Conservation (phyloP, 1,140 invertebrate species). For the Zaprionus camerounensis region DNA sequence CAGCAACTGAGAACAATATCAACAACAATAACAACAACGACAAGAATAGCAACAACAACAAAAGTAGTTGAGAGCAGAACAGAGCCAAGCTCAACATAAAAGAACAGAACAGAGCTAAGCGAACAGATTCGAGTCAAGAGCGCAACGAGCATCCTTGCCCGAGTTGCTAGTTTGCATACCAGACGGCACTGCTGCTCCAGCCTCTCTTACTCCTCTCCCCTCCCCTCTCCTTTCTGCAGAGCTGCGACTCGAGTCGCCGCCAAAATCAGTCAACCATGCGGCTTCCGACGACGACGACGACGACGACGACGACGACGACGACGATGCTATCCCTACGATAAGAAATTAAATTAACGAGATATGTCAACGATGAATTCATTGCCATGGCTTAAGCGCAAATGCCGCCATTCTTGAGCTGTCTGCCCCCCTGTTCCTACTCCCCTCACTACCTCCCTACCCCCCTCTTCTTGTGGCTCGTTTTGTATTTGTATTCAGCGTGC, state of each 20-base stretch:
- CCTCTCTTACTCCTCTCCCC: neutral
- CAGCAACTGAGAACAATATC: slow-evolving; percentile 6
- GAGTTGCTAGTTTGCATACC: slow-evolving; percentile 81
- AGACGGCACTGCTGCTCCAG: slow-evolving; percentile 41
- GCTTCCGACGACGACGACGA: slow-evolving; percentile 62
- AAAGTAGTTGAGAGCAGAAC: slow-evolving; percentile 32
- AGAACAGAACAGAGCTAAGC: slow-evolving; percentile 13
- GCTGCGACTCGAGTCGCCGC: slow-evolving; percentile 30
- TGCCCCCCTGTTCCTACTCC: neutral
- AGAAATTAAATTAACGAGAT: slow-evolving; percentile 84
- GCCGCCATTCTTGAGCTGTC: slow-evolving; percentile 78
- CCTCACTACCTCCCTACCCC: neutral
- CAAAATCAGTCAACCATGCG: slow-evolving; percentile 73
- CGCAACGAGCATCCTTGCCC: slow-evolving; percentile 77
- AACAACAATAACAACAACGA: neutral
- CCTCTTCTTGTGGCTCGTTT: slow-evolving; percentile 41
- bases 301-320: slow-evolving; percentile 39
- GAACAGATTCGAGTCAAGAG: slow-evolving; percentile 50
- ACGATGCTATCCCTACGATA: slow-evolving; percentile 83
- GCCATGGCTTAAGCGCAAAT: slow-evolving; percentile 84
- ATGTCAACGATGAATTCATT: slow-evolving; percentile 84
- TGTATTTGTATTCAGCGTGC: slow-evolving; percentile 71
- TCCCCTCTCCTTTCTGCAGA: neutral
- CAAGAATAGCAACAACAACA: neutral
- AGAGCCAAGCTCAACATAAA: slow-evolving; percentile 16